These are phyloP conservation scores for Colaptes auratus DNA, from an alignment of 2,113 vertebrate genomes.

Conservation along the genomic window DNA sequence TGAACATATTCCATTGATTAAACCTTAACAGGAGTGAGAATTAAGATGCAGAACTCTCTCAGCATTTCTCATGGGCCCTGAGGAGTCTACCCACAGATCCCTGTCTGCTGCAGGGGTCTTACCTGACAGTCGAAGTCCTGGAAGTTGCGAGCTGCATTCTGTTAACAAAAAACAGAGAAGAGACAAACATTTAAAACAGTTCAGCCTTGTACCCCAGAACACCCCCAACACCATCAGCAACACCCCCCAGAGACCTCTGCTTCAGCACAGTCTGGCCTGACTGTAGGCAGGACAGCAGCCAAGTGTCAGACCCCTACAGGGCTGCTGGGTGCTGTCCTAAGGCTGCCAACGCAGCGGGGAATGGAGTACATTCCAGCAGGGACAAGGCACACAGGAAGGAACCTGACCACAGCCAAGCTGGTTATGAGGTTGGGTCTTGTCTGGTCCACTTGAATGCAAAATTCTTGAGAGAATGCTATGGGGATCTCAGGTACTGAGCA, in stretches of 20 bases:
- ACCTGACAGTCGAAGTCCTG: conserved; percentile 97
- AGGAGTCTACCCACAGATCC: not conserved
- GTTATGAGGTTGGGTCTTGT: not conserved
- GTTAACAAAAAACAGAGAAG: conserved; percentile 69
- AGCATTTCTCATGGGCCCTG: not conserved
- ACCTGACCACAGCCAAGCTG: not conserved
- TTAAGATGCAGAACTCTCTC: not conserved
- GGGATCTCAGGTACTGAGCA: fast-evolving
- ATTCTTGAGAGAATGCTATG: not conserved
- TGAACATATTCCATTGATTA: not conserved
- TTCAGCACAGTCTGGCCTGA: not conserved
- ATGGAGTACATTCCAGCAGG: not conserved
- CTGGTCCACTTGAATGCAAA: not conserved
- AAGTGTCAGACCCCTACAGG: not conserved
- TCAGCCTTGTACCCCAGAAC: conserved; percentile 30
- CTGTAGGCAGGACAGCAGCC: not conserved
- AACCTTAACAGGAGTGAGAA: not conserved
- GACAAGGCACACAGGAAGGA: not conserved
- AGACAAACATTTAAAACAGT: conserved; percentile 32
- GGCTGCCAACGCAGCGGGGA: not conserved
- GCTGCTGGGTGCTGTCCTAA: not conserved
- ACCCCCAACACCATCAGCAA: not conserved
- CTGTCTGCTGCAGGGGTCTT: conserved; percentile 44
- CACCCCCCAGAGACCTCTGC: not conserved
- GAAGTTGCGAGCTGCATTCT: conserved; percentile 90